Conservation (phyloP, 2,888 invertebrate genomes). For the Beris morrisii region DNA sequence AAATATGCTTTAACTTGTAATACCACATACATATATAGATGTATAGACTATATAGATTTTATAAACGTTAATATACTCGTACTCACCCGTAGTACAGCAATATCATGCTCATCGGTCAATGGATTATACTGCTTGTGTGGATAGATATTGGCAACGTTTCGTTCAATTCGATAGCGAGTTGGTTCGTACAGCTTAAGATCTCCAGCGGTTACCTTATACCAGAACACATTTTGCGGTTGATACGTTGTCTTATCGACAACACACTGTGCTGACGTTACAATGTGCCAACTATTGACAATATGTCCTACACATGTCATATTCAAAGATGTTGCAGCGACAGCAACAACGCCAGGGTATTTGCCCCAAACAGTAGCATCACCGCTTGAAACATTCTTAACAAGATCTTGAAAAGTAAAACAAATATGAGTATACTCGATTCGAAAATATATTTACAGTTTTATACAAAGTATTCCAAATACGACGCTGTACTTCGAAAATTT, state of each 20-base stretch:
- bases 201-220: conserved; percentile 34
- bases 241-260: conserved; percentile 21
- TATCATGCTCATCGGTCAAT: conserved; percentile 27
- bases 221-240: conserved; percentile 29
- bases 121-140: conserved; percentile 33
- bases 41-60: no score
- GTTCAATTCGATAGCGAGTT: conserved; percentile 22
- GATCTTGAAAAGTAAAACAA: no score
- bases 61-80: background rate
- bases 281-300: conserved; percentile 26
- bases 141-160: conserved; percentile 33
- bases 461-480: background rate
- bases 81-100: conserved; percentile 25
- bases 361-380: conserved; percentile 6
- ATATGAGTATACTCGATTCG: no score
- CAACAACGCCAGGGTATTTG: conserved; percentile 29
- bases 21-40: no score
- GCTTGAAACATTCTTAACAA: background rate
- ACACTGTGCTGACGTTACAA: conserved; percentile 36
- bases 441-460: no score
- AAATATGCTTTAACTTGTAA: no score
- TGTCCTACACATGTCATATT: conserved; percentile 25
- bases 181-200: conserved; percentile 34
- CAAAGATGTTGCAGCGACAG: background rate
- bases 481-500: background rate